These are phyloP conservation scores for Pimpla rufipes DNA, from an alignment of 2,888 invertebrate species.

Conservation along the genomic window DNA sequence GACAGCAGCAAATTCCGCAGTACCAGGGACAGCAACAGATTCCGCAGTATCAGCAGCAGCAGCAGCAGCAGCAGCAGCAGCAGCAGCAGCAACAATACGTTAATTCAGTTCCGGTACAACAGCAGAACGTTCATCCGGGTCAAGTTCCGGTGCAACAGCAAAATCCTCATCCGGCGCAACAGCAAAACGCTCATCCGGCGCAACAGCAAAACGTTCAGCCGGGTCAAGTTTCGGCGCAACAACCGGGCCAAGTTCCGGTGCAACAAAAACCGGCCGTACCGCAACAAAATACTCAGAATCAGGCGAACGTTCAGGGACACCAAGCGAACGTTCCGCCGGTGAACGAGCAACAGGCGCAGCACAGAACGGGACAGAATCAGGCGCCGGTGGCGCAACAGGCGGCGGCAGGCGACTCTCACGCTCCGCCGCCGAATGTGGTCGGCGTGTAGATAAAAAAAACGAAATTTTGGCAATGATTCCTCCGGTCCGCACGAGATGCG, in stretches of 20 bases:
- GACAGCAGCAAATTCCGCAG: constrained; percentile 66
- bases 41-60: constrained; percentile 55
- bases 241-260: constrained; percentile 71
- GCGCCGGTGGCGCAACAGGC: neutral
- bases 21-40: constrained; percentile 71
- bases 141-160: constrained; percentile 59
- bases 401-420: constrained; percentile 7
- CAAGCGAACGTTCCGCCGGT: constrained; percentile 53
- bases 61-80: constrained; percentile 62
- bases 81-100: constrained; percentile 68
- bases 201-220: constrained; percentile 73
- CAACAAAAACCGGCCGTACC: constrained; percentile 50
- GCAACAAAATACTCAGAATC: constrained; percentile 16
- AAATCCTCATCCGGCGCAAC: constrained; percentile 63
- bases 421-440: constrained; percentile 11
- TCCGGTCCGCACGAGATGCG: neutral
- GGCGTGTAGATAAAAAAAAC: neutral
- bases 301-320: constrained; percentile 57
- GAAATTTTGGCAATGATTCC: neutral
- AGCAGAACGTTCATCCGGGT: constrained; percentile 65
- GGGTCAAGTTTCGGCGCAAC: constrained; percentile 63
- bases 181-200: constrained; percentile 70
- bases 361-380: constrained; percentile 67
- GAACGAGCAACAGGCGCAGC: constrained; percentile 75
- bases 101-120: constrained; percentile 43